Evolutionary conservation across 2,113 vertebrate genomes (phyloP).

Genomic region (Anthoscopus minutus): DNA sequence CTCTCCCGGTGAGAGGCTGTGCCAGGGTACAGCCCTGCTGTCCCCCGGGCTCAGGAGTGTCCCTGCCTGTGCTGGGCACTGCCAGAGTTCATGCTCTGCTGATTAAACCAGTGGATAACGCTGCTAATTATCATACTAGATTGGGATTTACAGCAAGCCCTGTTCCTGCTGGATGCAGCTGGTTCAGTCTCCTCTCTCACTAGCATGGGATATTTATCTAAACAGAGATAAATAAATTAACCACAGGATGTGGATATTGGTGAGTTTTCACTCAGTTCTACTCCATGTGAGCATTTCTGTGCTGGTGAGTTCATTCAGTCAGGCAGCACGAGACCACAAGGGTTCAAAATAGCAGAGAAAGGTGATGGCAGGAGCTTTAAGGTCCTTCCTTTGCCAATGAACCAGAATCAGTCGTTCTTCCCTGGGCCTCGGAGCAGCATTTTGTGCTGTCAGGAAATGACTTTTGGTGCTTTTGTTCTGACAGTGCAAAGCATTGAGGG

Average conservation of each 20-base stretch:
- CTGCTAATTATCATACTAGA: not conserved
- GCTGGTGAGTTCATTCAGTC: not conserved
- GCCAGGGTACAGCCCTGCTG: not conserved
- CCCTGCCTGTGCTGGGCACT: not conserved
- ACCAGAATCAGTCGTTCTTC: not conserved
- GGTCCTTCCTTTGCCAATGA: not conserved
- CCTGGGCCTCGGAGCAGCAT: not conserved
- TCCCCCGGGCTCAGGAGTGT: not conserved
- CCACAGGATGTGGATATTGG: not conserved
- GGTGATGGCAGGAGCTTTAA: not conserved
- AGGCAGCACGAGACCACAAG: fast-evolving
- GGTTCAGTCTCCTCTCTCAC: not conserved
- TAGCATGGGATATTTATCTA: not conserved
- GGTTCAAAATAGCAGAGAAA: not conserved
- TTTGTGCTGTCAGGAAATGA: not conserved
- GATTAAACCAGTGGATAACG: not conserved
- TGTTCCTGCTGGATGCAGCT: not conserved
- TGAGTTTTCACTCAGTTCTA: not conserved
- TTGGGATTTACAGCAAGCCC: not conserved
- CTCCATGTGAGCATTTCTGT: not conserved
- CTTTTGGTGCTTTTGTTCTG: not conserved
- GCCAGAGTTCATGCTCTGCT: not conserved
- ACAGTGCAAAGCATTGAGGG: not conserved
- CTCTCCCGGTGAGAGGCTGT: not conserved
- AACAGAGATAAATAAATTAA: not conserved